Evolutionary conservation across 2,113 vertebrate species (phyloP).

Genomic region (Heteronetta atricapilla): DNA sequence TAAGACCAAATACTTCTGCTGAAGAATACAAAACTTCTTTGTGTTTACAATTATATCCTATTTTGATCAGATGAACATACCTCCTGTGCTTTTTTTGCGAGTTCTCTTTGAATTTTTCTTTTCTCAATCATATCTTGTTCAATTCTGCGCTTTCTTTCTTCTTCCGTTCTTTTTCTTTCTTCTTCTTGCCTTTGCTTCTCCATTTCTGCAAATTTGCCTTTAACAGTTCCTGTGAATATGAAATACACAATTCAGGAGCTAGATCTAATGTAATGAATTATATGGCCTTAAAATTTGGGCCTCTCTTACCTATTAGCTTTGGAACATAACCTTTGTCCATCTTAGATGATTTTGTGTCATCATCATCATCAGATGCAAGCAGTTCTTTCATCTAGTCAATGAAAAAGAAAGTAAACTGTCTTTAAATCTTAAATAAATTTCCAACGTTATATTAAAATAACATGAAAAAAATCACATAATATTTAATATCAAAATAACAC

Average conservation of each 20-base stretch:
- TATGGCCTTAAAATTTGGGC: background rate
- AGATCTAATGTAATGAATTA: background rate
- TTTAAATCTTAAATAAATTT: background rate
- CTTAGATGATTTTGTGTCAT: constrained; percentile 85
- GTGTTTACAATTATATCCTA: background rate
- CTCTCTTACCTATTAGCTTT: constrained; percentile 92
- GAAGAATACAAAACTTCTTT: background rate
- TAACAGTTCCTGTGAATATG: constrained; percentile 88
- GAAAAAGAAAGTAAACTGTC: constrained; percentile 22
- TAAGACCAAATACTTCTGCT: background rate
- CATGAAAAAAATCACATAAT: background rate
- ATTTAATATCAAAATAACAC: constrained; percentile 36
- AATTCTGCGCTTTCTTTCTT: constrained; percentile 89
- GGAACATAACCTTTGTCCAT: constrained; percentile 94
- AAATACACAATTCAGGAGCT: background rate
- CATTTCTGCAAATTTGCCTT: constrained; percentile 98
- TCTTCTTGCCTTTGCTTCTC: constrained; percentile 94
- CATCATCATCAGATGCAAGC: constrained; percentile 93
- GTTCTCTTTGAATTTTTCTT: constrained; percentile 92
- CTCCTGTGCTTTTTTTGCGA: constrained; percentile 91
- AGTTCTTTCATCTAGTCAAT: constrained; percentile 86
- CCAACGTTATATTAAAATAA: background rate
- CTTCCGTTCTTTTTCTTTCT: constrained; percentile 88
- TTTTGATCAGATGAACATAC: constrained; percentile 65
- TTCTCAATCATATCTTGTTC: constrained; percentile 93